Base-by-base conservation (phyloP, 2,797 vertebrate species). In the Acipenser transmontanus region DNA sequence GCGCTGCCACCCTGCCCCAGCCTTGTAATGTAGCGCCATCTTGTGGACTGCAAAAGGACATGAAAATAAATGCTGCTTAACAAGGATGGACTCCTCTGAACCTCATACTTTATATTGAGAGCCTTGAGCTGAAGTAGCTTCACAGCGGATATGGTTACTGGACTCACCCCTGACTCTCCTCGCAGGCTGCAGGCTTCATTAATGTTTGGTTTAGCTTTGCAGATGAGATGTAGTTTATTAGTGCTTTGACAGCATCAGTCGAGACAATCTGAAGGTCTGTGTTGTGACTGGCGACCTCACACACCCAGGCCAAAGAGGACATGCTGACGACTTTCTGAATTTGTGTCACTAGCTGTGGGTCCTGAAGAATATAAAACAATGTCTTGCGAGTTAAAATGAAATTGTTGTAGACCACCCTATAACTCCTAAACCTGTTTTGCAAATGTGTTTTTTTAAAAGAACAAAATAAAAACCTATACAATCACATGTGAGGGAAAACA, bases 1-100 rank as follows among this genome's bases (percentile, higher is more conserved):
- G 82, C 3, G 95, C 89, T 6, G 88, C 90, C 2, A 93, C 67
- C 11, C 78, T 92, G 6, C 95, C 96, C 95, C 95, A 98, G 72
- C 94, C 93, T 76, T 89, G 88, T 69, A 88, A 81, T 71, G 84
- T 73, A 0, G 76, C n/a, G 0, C 72, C 62, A 49, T 89, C 90
- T 57, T 82, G 79, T 1, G 68, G 47, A 20, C 95, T 97, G 76
- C 47, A 68, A n/a, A n/a, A n/a, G 69, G 9, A 64, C 10, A 74
- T 74, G 63, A 50, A 73, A 70, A 73, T 17, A 11, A 14, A 5
- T 17, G 17, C 6, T 47, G 60, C 66, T 66, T 62, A 67, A 54
- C 1, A 49, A 65, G 52, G 52, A 49, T 6, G 13, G 17, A 54
- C 52, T 54, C 34, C 4, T 4, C 34, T 34, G 34, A 34, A 34